Evolutionary conservation across 2,797 vertebrate genomes (phyloP), one percentile per base, ranked within the genome.

Genomic region (Sebastolobus alascanus): DNA sequence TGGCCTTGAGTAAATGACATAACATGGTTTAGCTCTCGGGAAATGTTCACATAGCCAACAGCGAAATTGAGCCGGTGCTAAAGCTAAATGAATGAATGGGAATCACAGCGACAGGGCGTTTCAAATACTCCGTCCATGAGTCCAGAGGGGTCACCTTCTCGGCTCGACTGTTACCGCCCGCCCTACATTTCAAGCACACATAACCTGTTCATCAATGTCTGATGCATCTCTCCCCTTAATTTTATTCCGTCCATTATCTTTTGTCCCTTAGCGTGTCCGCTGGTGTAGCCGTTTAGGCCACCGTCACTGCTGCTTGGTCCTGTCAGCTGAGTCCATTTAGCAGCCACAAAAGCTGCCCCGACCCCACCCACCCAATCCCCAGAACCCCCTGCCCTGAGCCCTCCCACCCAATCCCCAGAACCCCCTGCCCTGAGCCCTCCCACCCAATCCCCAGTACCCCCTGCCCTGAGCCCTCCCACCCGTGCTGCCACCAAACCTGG

Each of bases 291-390:
- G 90, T 93, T 94, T 91, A 90, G 87, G 55, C 74, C 84, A 61
- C 87, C 31, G 74, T 76, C 69, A 59, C 82, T 79, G 83, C 84
- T 87, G 85, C 83, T 95, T 88, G 83, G 86, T 67, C 84, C 73
- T 25, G 76, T 95, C 93, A 95, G 93, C 91, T 92, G 93, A 94
- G 93, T 90, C 93, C 93, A 93, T 93, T 96, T 95, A 95, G 89
- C 87, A 84, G 55, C 54, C 61, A 22, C 75, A 89, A 89, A 94
- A 95, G 93, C 93, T 89, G 93, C 72, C 69, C 54, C 20, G 0
- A 71, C 79, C 80, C 71, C 68, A 29, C 84, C 77, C 88, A 70
- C 70, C 50, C 54, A 46, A 46, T 22, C 64, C 73, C 72, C 64
- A 31, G 63, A 46, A 46, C 13, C 64, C 73, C 72, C 64, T 29